Evolutionary conservation across 2,888 invertebrate genomes (phyloP).

Genomic region (Spodoptera littoralis): DNA sequence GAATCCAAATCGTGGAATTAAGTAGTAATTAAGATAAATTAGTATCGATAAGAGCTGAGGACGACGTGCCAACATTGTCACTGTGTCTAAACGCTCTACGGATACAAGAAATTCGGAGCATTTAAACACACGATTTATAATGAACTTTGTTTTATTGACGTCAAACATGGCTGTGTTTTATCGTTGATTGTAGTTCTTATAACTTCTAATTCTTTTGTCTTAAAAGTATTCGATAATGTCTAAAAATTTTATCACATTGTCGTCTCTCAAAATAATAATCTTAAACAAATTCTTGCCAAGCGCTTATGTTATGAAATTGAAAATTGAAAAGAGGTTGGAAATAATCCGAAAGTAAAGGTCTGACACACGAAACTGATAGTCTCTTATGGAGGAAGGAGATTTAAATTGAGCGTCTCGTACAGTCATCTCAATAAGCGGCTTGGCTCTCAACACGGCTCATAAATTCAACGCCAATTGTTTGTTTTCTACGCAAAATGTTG

Average conservation of each 20-base stretch:
- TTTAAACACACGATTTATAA: slow-evolving; percentile 41
- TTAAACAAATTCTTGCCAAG: slow-evolving; percentile 9
- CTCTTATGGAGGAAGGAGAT: slow-evolving; percentile 61
- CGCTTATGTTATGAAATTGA: slow-evolving; percentile 3
- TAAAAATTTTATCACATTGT: slow-evolving; percentile 1
- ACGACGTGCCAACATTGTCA: slow-evolving; percentile 77
- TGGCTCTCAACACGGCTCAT: slow-evolving; percentile 80
- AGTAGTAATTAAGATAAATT: slow-evolving; percentile 86
- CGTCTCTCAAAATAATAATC: slow-evolving; percentile 9
- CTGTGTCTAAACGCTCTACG: slow-evolving; percentile 65
- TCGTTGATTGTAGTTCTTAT: slow-evolving; percentile 11
- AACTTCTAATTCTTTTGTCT: slow-evolving; percentile 8
- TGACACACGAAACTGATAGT: slow-evolving; percentile 50
- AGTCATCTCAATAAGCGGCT: slow-evolving; percentile 84
- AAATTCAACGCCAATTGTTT: slow-evolving; percentile 83
- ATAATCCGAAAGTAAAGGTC: slow-evolving; percentile 51
- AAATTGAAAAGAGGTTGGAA: slow-evolving; percentile 32
- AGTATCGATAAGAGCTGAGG: slow-evolving; percentile 79
- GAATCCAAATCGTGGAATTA: slow-evolving; percentile 85
- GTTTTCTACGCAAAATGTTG: slow-evolving; percentile 78
- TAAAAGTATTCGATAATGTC: background rate
- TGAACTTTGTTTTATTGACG: slow-evolving; percentile 41
- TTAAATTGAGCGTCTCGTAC: slow-evolving; percentile 73
- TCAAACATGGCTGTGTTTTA: slow-evolving; percentile 26
- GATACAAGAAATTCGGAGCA: slow-evolving; percentile 35